Evolutionary conservation across 2,888 invertebrate genomes (phyloP), one percentile per base, ranked within the genome.

Genomic region (Callinectes sapidus): DNA sequence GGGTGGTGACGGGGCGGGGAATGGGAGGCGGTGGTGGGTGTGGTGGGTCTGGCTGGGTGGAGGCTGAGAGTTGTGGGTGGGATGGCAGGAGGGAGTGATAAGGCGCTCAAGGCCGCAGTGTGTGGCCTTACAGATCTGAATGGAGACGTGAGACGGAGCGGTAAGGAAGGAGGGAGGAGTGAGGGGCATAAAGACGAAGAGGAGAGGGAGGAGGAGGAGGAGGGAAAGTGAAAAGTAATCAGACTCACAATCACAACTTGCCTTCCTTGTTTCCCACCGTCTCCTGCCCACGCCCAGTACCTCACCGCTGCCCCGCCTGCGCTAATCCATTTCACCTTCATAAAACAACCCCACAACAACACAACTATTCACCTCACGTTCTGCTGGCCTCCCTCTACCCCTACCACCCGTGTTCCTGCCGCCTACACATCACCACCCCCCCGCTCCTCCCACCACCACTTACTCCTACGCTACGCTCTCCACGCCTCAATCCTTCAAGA

Each of bases 321-420:
- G 71, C 71, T 23, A 23, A 23, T 71, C 71, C 71, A 71, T 71
- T 71, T 71, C 71, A 71, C 71, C 71, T 71, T 71, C 71, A 71
- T 1, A n/a, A n/a, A 71, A 71, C 23, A 28, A 71, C 71, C 16
- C n/a, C 71, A 61, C 61, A 61, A 71, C 71, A 71, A 71, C 71
- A 71, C 16, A n/a, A 28, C 71, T 71, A 71, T 71, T 71, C 71
- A 23, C 28, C 16, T 71, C 71, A 71, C 71, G 71, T 71, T n/a
- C 71, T n/a, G 66, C n/a, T 66, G 23, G 6, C 1, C 66, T 2
- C n/a, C n/a, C n/a, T n/a, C n/a, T n/a, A n/a, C 66, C 66, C 66
- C 18, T 39, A 39, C 66, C 66, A 66, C 66, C 66, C 66, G 1
- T 66, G 23, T 5, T 39, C 71, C n/a, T 8, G 0, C 71, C 39